Conservation (phyloP, 2,888 invertebrate species). For the Rhamphomyia laevipes region DNA sequence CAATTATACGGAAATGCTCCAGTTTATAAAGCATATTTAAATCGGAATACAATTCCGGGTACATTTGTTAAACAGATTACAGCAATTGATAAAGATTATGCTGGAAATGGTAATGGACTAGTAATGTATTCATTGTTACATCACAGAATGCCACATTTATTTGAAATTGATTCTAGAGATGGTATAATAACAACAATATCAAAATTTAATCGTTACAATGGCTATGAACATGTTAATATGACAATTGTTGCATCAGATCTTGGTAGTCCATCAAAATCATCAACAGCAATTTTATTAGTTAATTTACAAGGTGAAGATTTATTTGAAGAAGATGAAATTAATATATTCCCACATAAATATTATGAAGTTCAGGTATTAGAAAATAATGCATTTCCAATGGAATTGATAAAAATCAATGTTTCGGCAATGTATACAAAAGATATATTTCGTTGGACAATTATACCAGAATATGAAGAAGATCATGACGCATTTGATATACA, state of each 20-base stretch:
- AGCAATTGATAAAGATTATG: constrained; percentile 76
- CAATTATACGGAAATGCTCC: constrained; percentile 35
- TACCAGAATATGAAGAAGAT: constrained; percentile 47
- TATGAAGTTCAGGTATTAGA: constrained; percentile 75
- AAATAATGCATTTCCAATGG: constrained; percentile 63
- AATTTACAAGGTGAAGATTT: constrained; percentile 43
- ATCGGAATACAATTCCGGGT: constrained; percentile 64
- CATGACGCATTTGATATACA: constrained; percentile 61
- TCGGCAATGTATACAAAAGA: constrained; percentile 54
- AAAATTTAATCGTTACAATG: constrained; percentile 37
- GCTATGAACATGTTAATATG: constrained; percentile 50
- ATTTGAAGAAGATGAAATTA: constrained; percentile 19
- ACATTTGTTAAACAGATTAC: constrained; percentile 60
- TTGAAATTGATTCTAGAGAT: constrained; percentile 75
- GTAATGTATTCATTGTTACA: constrained; percentile 65
- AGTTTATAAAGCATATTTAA: constrained; percentile 61
- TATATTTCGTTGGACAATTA: constrained; percentile 52
- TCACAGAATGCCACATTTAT: constrained; percentile 49
- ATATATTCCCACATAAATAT: constrained; percentile 53
- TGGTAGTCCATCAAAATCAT: constrained; percentile 70
- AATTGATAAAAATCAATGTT: constrained; percentile 64
- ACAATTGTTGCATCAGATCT: constrained; percentile 75
- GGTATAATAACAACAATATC: constrained; percentile 67
- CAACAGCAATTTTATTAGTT: constrained; percentile 60
- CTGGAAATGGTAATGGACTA: constrained; percentile 77